Percentiles rank a stretch among this genome's conserved stretches.
Evolutionary conservation across 2,797 vertebrate species (phyloP).

Genomic region (Buphagus erythrorhynchus): DNA sequence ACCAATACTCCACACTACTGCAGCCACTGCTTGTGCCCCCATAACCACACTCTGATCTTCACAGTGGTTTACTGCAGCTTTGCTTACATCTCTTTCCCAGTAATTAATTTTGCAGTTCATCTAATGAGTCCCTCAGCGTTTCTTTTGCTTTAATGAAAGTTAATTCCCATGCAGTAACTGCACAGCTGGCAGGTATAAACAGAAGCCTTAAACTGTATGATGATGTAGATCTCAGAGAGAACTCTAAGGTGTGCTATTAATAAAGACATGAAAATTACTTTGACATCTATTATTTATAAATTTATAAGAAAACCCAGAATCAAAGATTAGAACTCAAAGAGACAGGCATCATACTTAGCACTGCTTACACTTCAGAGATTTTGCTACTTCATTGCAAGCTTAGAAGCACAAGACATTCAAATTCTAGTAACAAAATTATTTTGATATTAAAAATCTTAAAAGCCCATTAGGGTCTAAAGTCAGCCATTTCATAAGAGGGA

Average conservation of each 20-base stretch:
- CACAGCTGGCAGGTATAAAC: not conserved
- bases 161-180: not conserved
- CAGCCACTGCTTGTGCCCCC: not conserved
- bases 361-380: not conserved
- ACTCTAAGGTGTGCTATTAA: not conserved
- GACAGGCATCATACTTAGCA: not conserved
- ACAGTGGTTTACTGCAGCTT: not conserved
- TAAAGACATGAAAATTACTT: not conserved
- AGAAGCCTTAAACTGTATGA: not conserved
- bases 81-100: not conserved
- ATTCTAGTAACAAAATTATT: not conserved
- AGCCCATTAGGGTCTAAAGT: not conserved
- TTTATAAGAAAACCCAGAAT: not conserved
- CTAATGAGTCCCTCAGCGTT: not conserved
- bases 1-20: not conserved
- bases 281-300: not conserved
- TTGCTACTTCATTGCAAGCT: not conserved
- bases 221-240: not conserved
- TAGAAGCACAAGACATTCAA: not conserved
- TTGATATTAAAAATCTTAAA: not conserved
- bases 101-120: not conserved
- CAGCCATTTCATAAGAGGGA: not conserved
- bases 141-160: not conserved
- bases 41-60: not conserved
- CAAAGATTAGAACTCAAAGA: not conserved